Conservation (phyloP, 2,797 vertebrate genomes). For the Rhinichthys osculus region DNA sequence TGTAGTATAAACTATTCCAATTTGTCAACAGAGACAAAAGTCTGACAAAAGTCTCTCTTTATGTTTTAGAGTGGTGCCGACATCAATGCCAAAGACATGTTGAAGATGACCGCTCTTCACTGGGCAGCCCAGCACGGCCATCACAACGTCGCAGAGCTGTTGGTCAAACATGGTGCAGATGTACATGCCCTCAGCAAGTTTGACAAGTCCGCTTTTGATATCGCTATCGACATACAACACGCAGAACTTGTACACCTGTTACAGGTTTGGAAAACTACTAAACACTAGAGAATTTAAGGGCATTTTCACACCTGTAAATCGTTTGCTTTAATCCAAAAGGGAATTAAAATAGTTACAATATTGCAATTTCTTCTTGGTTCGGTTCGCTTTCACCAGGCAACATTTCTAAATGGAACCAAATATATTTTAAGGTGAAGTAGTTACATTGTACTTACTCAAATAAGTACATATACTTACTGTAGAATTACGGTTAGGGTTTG, state of each 20-base stretch:
- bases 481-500: no score
- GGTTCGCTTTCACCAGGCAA: not conserved
- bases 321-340: not conserved
- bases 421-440: no score
- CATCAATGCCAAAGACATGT: slow-evolving; percentile 93
- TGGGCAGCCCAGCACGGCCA: slow-evolving; percentile 91
- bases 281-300: not conserved
- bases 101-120: slow-evolving; percentile 93
- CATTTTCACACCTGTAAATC: not conserved
- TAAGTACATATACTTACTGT: no score
- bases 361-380: not conserved
- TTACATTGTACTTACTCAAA: no score
- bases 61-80: slow-evolving; percentile 87
- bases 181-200: slow-evolving; percentile 91
- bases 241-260: slow-evolving; percentile 86
- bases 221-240: slow-evolving; percentile 88
- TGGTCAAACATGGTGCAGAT: slow-evolving; percentile 87
- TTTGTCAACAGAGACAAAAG: no score
- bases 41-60: not conserved
- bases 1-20: not conserved
- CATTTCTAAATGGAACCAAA: not conserved
- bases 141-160: slow-evolving; percentile 79
- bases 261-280: slow-evolving; percentile 76
- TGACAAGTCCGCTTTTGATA: slow-evolving; percentile 91
- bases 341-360: not conserved